phyloP scores from a whole-genome alignment of 1,140 invertebrate species.

The Drosophila funebris region DNA sequence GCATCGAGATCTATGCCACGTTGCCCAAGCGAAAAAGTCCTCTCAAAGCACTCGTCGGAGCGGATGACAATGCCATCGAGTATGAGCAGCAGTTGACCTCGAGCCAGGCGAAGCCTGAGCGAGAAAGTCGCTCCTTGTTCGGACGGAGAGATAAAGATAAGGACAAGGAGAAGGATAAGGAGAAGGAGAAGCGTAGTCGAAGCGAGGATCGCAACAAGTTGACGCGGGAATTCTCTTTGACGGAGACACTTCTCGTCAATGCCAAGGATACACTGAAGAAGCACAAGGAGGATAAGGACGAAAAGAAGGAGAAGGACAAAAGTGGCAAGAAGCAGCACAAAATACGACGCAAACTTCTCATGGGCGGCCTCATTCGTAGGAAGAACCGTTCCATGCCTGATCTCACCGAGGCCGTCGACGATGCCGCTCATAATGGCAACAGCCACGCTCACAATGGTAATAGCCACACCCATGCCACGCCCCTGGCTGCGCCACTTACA shows the following conservation, averaged over 20 bases:
- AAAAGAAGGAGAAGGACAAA: slow-evolving; percentile 88
- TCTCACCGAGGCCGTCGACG: slow-evolving; percentile 89
- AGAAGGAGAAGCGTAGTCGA: slow-evolving; percentile 91
- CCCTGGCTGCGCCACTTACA: slow-evolving; percentile 77
- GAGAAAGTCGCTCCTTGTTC: slow-evolving; percentile 87
- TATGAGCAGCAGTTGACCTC: slow-evolving; percentile 68
- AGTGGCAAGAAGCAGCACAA: slow-evolving; percentile 95
- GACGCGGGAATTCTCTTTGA: slow-evolving; percentile 88
- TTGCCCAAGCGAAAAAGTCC: slow-evolving; percentile 93
- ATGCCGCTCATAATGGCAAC: slow-evolving; percentile 72
- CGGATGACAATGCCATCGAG: slow-evolving; percentile 86
- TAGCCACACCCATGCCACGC: slow-evolving; percentile 80
- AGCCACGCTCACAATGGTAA: slow-evolving; percentile 54
- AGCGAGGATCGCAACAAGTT: slow-evolving; percentile 92
- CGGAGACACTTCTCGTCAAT: slow-evolving; percentile 85
- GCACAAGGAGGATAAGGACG: slow-evolving; percentile 86
- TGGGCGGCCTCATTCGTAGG: slow-evolving; percentile 93
- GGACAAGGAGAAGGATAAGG: slow-evolving; percentile 84
- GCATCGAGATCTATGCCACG: slow-evolving; percentile 95
- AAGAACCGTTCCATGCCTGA: slow-evolving; percentile 97
- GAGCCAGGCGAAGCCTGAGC: slow-evolving; percentile 81
- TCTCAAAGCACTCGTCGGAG: slow-evolving; percentile 85
- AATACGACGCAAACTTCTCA: slow-evolving; percentile 93
- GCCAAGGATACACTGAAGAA: slow-evolving; percentile 87
- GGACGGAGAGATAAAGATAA: slow-evolving; percentile 85